These are phyloP conservation scores for Meteorus sp. DNA, from an alignment of 1,140 invertebrate genomes.

Conservation along the genomic window DNA sequence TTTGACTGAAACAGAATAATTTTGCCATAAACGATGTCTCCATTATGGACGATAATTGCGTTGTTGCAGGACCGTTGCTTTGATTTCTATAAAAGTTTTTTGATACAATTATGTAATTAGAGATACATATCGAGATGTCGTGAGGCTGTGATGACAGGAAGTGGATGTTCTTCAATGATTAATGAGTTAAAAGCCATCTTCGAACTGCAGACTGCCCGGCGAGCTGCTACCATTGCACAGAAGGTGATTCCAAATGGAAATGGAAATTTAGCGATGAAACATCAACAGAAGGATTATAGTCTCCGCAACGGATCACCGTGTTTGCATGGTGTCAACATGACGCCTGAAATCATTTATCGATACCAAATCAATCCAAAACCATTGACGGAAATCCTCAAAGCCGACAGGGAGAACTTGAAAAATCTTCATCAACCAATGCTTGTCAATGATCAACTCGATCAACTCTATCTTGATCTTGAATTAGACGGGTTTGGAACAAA, in stretches of 20 bases:
- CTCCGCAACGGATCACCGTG: constrained; percentile 61
- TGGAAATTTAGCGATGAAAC: background rate
- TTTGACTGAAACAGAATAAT: too few species aligned
- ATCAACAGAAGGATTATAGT: constrained; percentile 28
- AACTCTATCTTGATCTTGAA: constrained; percentile 73
- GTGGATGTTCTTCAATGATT: constrained; percentile 1
- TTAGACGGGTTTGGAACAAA: constrained; percentile 63
- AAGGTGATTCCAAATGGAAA: background rate
- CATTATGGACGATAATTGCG: background rate
- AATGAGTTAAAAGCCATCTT: constrained; percentile 8
- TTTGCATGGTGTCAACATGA: constrained; percentile 66
- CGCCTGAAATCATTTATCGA: constrained; percentile 68
- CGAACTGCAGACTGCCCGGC: background rate
- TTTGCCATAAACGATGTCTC: too few species aligned
- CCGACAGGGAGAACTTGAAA: constrained; percentile 66
- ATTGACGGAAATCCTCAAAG: constrained; percentile 66
- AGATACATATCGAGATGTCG: background rate
- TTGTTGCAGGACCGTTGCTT: background rate
- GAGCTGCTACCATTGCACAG: background rate
- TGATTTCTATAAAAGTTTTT: background rate
- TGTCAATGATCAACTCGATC: constrained; percentile 74
- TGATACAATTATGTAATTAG: background rate
- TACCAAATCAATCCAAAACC: constrained; percentile 68
- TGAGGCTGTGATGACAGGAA: background rate
- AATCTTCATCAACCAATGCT: constrained; percentile 65